Base-by-base conservation (phyloP, 2,113 vertebrate genomes). In the Panthera leo region DNA sequence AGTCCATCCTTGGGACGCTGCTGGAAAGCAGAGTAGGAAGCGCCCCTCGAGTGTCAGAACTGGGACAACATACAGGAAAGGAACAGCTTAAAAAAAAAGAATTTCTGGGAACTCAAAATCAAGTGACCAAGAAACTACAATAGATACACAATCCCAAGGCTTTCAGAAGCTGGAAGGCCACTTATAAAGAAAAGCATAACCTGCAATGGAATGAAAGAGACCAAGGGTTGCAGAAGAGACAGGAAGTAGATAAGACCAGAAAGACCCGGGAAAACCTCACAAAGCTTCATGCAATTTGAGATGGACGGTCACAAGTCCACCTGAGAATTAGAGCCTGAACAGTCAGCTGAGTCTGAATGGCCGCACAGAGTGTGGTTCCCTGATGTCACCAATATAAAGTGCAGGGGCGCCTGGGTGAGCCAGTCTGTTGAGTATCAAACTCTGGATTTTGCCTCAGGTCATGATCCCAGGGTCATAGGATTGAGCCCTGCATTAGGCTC, bases 1-100 rank as follows among this genome's bases (percentile, higher is more conserved):
- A 82, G 25, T 19, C 5, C 15, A 3, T 71, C 80, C 61, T 79
- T 19, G 31, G 58, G 42, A 51, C 0, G 4, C 25, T 53, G 11
- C 89, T 34, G 18, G 78, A 75, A 34, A 19, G 71, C 71, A 45
- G 68, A 15, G 42, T 8, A 25, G 27, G 75, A 86, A 10, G 19
- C 51, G 27, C 80, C 39, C 19, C 73, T 45, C 63, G 19, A 9
- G 21, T 79, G 53, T 63, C 9, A 5, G 55, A 48, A 55, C 29
- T 76, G 61, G 15, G 51, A 27, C 42, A 51, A 85, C 36, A 71
- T 80, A 15, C 29, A 70, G 36, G 39, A 76, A 86, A 65, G 90
- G 36, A 95, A 34, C 58, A 78, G 31, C 95, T 80, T 78, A 36
- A 34, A 34, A 45, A 45, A 31, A 65, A 96, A 82, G 19, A 88